Evolutionary conservation across 92 coral and sea anemone species (phyloP), one percentile per base, ranked within the genome.

Genomic region (Palythoa grandis): DNA sequence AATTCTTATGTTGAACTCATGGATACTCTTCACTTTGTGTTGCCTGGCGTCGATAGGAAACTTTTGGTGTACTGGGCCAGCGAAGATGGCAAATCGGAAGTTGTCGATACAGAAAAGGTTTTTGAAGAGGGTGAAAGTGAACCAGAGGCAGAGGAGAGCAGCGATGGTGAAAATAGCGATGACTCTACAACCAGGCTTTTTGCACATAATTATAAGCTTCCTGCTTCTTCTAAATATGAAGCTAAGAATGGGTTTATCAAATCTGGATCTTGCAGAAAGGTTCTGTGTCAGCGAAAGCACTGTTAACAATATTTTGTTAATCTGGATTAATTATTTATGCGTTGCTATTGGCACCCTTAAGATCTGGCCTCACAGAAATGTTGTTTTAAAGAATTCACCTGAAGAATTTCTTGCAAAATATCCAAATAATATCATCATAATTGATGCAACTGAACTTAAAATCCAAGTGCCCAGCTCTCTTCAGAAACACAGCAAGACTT

Each of bases 381-480:
- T 92, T 11, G 86, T 88, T 72, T 77, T 88, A 40, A 54, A 82
- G 29, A 92, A 86, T 66, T 25, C 87, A 19, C 94, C 94, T 24
- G 29, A 25, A 12, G 90, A 91, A 48, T 87, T 91, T 61, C 47
- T 61, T 52, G 89, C 78, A 74, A 89, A 88, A 56, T 85, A 88
- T 72, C 93, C 93, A 5, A 82, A 83, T 53, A 92, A 65, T 76
- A 54, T 54, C 56, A 65, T 88, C 11, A 93, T 90, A 50, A 88
- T 93, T 57, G 93, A 93, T 90, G 93, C 92, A n/a, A 90, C 93
- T 35, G 92, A 88, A 92, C 88, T 88, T 57, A 92, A 86, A 74
- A 88, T 88, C 66, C 83, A 90, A 82, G 92, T 88, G n/a, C 92
- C 92, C 7, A 90, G 90, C 86, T 76, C 93, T 47, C 90, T 90